A percentile compares a stretch with the other conserved stretches of the same genome.
phyloP scores from a whole-genome alignment of 2,113 vertebrate genomes.

The Dipodomys ordii region DNA sequence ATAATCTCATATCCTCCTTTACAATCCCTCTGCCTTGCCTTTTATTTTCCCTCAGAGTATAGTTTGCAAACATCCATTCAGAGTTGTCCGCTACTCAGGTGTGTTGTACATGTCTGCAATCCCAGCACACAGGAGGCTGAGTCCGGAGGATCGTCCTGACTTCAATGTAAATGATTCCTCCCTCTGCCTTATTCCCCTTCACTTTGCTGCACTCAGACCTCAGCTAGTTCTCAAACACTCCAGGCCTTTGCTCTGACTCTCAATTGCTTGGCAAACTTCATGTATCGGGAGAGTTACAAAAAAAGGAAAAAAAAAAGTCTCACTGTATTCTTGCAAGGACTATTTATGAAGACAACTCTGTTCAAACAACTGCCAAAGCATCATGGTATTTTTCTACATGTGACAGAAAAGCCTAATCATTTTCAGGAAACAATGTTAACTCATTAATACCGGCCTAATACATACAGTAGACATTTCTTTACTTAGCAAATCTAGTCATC shows the following conservation, averaged over 20 bases:
- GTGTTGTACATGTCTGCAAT: too few species aligned
- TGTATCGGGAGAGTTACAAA: neutral
- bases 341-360: neutral
- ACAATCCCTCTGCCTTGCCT: neutral
- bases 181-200: neutral
- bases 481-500: neutral
- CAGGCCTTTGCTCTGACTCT: neutral
- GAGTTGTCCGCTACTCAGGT: neutral
- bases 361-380: neutral
- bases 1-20: neutral
- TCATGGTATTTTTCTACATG: neutral
- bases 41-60: neutral
- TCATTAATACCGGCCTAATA: neutral
- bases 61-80: neutral
- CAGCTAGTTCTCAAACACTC: neutral
- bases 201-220: too few species aligned
- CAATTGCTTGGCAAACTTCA: neutral
- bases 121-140: too few species aligned
- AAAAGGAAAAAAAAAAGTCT: neutral
- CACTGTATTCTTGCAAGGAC: neutral
- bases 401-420: neutral
- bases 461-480: neutral
- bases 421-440: neutral
- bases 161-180: neutral
- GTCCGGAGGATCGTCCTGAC: neutral